Evolutionary conservation across 2,888 invertebrate genomes (phyloP).

Genomic region (Microctonus aethiopoides): DNA sequence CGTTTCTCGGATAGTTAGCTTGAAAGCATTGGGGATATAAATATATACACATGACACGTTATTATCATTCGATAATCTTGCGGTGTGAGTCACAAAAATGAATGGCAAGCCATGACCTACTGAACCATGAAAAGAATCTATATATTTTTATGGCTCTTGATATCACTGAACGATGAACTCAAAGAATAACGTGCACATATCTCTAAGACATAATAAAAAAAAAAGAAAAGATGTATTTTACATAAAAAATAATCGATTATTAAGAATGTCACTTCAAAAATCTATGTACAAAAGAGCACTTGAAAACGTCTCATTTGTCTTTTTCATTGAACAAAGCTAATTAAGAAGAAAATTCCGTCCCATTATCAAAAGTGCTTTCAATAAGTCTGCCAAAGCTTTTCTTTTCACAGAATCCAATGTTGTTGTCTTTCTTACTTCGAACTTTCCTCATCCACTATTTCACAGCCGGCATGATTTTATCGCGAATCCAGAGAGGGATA

Average conservation of each 20-base stretch:
- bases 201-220: no score
- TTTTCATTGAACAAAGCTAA: not conserved
- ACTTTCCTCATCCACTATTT: not conserved
- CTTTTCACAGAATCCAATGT: not conserved
- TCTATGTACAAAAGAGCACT: not conserved
- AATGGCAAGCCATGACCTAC: constrained; percentile 18
- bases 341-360: not conserved
- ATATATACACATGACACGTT: constrained; percentile 3
- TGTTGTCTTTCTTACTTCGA: not conserved
- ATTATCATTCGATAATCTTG: constrained; percentile 23
- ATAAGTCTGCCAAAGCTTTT: not conserved
- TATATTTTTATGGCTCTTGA: not conserved
- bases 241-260: not conserved
- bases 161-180: no score
- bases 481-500: not conserved
- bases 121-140: constrained; percentile 16
- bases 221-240: not conserved
- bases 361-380: constrained; percentile 10
- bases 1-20: constrained; percentile 42
- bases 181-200: no score
- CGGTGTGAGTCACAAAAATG: constrained; percentile 12
- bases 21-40: constrained; percentile 24
- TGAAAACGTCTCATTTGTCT: not conserved
- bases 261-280: no score
- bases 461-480: constrained; percentile 19